Evolutionary conservation across 2,797 vertebrate species (phyloP), one percentile per base, ranked within the genome.

Genomic region (Bovichtus variegatus): DNA sequence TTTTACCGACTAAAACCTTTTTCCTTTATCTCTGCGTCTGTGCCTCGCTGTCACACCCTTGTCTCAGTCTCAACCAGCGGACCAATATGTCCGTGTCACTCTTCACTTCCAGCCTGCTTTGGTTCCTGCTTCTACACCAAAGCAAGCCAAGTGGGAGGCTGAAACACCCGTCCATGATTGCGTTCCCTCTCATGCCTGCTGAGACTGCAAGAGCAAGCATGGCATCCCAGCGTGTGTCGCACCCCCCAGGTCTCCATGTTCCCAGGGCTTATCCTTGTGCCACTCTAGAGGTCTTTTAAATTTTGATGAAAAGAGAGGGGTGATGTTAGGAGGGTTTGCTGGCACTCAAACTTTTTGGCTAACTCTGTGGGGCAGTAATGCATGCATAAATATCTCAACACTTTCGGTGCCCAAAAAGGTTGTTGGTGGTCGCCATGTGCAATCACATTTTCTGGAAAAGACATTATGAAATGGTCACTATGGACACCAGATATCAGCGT

Each of bases 191-290:
- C 67, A 75, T 80, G 62, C 82, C 83, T 90, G 76, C 81, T 80
- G 87, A 74, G 80, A 82, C 74, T 53, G 70, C 69, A 84, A 71
- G 74, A 85, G 81, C 80, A 77, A 71, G 79, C 81, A 76, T 49
- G 46, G 78, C 83, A 71, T 84, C 71, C 49, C 76, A 23, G 72
- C 11, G 2, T 81, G 71, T 71, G 64, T 67, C 47, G 43, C 57
- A 71, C 29, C 72, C 63, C 71, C 67, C 78, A 69, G 80, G 85
- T 82, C 80, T 71, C 60, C 54, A 36, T 74, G 81, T 78, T 90
- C 82, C 62, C 82, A 72, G 72, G 67, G 70, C 43, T 76, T 36
- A 63, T 82, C 49, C 80, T 84, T 78, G 85, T 69, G 72, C 49
- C 90, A 87, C 78, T 57, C 59, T 44, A 73, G 61, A 79, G 75